Evolutionary conservation across 2,113 vertebrate species (phyloP).

Genomic region (Chaenocephalus aceratus): DNA sequence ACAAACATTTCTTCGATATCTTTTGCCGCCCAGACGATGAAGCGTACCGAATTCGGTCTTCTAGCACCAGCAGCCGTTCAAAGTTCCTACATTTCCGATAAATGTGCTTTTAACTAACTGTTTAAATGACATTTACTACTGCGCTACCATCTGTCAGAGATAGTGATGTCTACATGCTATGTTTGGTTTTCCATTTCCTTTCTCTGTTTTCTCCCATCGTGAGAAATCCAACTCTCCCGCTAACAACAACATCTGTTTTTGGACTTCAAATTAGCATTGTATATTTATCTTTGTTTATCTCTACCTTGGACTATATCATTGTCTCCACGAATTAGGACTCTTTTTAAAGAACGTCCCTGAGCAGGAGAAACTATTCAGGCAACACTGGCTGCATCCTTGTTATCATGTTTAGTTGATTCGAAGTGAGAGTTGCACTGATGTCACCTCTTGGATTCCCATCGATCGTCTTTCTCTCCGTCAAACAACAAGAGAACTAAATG

Average conservation of each 20-base stretch:
- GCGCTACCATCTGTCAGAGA: background rate
- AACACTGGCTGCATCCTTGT: slow-evolving; percentile 39
- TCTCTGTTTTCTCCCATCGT: slow-evolving; percentile 12
- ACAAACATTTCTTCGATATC: too few species aligned
- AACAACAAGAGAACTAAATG: slow-evolving; percentile 53
- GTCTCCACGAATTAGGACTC: slow-evolving; percentile 57
- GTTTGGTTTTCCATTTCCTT: slow-evolving; percentile 26
- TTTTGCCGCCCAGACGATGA: background rate
- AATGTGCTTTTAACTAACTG: too few species aligned
- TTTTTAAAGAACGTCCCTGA: slow-evolving; percentile 59
- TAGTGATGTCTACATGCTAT: slow-evolving; percentile 7
- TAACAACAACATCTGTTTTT: slow-evolving; percentile 5
- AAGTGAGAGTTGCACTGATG: slow-evolving; percentile 61
- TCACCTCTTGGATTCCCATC: slow-evolving; percentile 60
- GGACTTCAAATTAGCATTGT: slow-evolving; percentile 26
- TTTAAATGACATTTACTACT: too few species aligned
- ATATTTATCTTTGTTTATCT: slow-evolving; percentile 50
- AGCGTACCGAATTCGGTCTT: background rate
- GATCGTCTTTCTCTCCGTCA: slow-evolving; percentile 53
- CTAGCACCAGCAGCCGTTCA: background rate
- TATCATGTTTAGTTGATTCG: slow-evolving; percentile 61
- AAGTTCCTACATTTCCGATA: too few species aligned
- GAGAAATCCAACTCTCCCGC: slow-evolving; percentile 12
- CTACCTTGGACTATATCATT: slow-evolving; percentile 37
- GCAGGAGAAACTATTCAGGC: slow-evolving; percentile 38